phyloP scores from a whole-genome alignment of 2,113 vertebrate genomes.

The Daphoenositta chrysoptera region DNA sequence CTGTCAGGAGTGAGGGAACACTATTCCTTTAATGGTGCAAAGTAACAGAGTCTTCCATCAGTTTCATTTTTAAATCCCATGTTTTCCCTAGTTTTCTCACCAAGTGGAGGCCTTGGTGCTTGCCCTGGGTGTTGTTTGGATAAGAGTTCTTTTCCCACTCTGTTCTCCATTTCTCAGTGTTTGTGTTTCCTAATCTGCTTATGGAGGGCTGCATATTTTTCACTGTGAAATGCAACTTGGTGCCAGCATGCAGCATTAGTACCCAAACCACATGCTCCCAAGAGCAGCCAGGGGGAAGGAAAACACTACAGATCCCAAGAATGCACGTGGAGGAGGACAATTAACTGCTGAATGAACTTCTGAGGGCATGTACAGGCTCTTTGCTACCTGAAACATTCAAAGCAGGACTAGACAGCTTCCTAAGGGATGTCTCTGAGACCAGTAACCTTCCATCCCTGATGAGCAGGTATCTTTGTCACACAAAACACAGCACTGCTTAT shows the following conservation, averaged over 20 bases:
- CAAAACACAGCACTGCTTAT: background rate
- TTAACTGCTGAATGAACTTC: background rate
- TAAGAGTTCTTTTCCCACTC: background rate
- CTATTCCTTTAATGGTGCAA: background rate
- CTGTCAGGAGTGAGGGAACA: background rate
- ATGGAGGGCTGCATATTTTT: background rate
- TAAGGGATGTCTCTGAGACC: background rate
- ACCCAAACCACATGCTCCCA: background rate
- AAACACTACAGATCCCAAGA: background rate
- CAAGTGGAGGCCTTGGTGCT: background rate
- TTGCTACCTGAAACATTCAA: background rate
- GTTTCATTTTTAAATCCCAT: background rate
- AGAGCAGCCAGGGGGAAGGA: background rate
- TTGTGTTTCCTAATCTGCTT: constrained; percentile 6
- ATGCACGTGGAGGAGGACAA: background rate
- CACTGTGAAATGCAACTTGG: background rate
- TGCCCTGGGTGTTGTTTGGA: background rate
- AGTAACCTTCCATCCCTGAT: background rate
- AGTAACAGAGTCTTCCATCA: background rate
- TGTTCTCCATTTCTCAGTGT: background rate
- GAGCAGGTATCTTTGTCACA: background rate
- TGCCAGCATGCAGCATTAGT: background rate
- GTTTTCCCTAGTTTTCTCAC: background rate
- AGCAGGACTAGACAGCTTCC: background rate
- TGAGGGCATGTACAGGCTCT: background rate